phyloP scores from a whole-genome alignment of 2,888 invertebrate species.

The Drosophila demipolita region DNA sequence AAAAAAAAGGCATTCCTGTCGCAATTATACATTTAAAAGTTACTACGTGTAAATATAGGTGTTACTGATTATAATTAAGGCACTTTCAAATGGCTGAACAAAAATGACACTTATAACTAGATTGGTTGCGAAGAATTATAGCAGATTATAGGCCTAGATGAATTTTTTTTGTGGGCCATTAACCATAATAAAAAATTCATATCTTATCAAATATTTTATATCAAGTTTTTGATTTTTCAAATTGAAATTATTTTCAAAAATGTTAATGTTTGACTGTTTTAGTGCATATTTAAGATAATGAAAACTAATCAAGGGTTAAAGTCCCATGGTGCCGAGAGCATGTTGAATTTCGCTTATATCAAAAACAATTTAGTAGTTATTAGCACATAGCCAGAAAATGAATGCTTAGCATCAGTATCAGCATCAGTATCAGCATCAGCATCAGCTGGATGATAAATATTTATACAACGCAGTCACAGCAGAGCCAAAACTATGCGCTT shows the following conservation, averaged over 20 bases:
- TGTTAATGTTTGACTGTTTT: no score
- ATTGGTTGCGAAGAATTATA: neutral
- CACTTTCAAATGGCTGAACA: neutral
- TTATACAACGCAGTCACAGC: conserved; percentile 2
- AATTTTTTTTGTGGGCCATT: neutral
- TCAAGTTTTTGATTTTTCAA: no score
- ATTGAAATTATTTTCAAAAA: neutral
- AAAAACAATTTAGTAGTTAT: conserved; percentile 23
- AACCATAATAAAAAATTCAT: neutral
- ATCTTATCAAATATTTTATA: neutral
- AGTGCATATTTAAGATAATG: no score
- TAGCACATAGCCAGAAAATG: conserved; percentile 22
- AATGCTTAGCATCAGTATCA: neutral
- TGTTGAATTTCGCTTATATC: conserved; percentile 16
- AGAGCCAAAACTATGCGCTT: neutral
- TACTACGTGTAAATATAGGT: neutral
- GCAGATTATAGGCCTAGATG: neutral
- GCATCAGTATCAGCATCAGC: no score
- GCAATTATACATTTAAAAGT: neutral
- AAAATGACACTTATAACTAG: neutral
- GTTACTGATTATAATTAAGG: neutral
- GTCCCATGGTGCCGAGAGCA: neutral
- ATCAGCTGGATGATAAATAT: neutral
- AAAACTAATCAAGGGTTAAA: neutral
- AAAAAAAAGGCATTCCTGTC: neutral